phyloP scores from a whole-genome alignment of 2,797 vertebrate genomes.

The Protonibea diacanthus region DNA sequence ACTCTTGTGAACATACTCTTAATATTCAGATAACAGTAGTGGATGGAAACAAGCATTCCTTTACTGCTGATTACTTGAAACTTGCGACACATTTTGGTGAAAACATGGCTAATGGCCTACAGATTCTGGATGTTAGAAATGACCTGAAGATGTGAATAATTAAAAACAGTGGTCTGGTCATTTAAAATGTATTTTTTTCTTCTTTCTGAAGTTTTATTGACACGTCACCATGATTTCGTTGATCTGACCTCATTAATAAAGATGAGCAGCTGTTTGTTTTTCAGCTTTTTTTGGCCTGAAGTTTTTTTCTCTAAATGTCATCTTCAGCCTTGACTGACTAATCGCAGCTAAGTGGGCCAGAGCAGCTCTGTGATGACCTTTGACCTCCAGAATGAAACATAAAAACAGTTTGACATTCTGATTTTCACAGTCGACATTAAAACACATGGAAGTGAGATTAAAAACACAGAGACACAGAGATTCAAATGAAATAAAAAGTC shows the following conservation, averaged over 20 bases:
- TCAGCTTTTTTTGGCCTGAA: slow-evolving; percentile 35
- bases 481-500: background rate
- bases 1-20: too few relatives aligned
- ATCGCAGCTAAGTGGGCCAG: slow-evolving; percentile 9
- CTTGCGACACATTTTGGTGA: too few relatives aligned
- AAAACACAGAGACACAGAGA: background rate
- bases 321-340: slow-evolving; percentile 55
- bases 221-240: background rate
- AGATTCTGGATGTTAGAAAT: background rate
- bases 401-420: background rate
- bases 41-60: too few relatives aligned
- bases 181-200: background rate
- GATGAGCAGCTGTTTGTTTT: slow-evolving; percentile 31
- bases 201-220: background rate
- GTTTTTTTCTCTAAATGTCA: slow-evolving; percentile 53
- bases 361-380: slow-evolving; percentile 18
- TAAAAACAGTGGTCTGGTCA: background rate
- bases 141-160: background rate
- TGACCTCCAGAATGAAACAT: slow-evolving; percentile 9
- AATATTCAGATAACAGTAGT: too few relatives aligned
- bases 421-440: background rate
- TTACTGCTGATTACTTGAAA: too few relatives aligned
- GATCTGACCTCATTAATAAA: slow-evolving; percentile 26
- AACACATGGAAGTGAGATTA: too few relatives aligned
- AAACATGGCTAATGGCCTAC: background rate